Evolutionary conservation across 2,797 vertebrate genomes (phyloP), one percentile per base, ranked within the genome.

Genomic region (Clarias fuscus): DNA sequence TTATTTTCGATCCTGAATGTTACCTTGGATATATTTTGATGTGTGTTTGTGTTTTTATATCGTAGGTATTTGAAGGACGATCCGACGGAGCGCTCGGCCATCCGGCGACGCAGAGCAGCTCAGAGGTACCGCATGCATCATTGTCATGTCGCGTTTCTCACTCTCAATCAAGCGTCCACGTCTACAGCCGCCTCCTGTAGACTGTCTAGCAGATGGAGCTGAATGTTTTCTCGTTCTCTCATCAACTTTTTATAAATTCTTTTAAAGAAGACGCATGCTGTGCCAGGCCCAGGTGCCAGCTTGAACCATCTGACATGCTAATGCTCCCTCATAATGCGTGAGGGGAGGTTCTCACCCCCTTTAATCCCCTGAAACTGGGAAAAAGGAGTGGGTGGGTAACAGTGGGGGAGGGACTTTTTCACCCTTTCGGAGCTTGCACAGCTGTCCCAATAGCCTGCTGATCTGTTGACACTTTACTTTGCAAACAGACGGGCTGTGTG

Each of bases 1-100:
- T 91, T 85, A 91, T 90, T 92, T 89, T 53, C 37, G 81, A 86
- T 86, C 56, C 27, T 18, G 58, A 70, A 84, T 76, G 61, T 83
- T 68, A 18, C 84, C 76, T 53, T 70, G 71, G 43, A 80, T 76
- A 53, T 65, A 58, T 85, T 64, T 30, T 79, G 24, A 67, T 82
- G 58, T 78, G 40, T 20, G 78, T 86, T 82, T 84, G 37, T 87
- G 70, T 81, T 40, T 82, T 81, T 80, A 24, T 85, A 43, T 86
- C 89, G 89, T 91, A 96, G 95, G 92, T 96, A 92, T 95, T 96
- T 90, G 96, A 96, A 91, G 92, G 93, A 53, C 88, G 91, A 82
- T 91, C 91, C 88, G 92, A 90, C 17, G 84, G 81, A 91, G 89
- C 85, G 91, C 91, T 89, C 92, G 93, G 91, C 86, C 92, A 90